Conservation (phyloP, 2,797 vertebrate genomes). For the Anguilla marmorata region DNA sequence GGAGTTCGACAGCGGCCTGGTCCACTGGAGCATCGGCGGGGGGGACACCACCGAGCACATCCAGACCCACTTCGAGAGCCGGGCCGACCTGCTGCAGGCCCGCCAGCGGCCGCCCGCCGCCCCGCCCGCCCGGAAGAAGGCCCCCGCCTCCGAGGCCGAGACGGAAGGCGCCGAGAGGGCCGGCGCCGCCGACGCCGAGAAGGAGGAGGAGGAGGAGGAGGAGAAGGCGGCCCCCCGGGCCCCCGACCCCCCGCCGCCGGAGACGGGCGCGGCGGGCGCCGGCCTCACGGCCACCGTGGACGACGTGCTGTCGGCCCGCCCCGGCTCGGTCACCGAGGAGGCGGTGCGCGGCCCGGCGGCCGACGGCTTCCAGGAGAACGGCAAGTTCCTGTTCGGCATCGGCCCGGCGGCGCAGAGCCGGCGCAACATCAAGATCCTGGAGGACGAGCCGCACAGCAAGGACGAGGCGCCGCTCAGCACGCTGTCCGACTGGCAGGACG, state of each 20-base stretch:
- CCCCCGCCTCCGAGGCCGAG: conserved; percentile 28
- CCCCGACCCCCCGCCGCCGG: conserved; percentile 41
- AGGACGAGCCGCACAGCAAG: conserved; percentile 97
- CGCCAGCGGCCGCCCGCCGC: conserved; percentile 68
- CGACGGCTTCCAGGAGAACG: conserved; percentile 77
- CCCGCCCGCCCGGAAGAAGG: conserved; percentile 60
- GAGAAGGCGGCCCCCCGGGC: conserved; percentile 40
- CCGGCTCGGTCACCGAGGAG: conserved; percentile 84
- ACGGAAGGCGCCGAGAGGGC: conserved; percentile 49
- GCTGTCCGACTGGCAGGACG: conserved; percentile 94
- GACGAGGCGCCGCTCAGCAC: conserved; percentile 94
- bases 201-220: conserved; percentile 46
- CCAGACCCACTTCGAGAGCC: conserved; percentile 96
- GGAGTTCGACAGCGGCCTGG: conserved; percentile 91
- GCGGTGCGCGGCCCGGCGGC: conserved; percentile 70
- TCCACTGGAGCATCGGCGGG: conserved; percentile 96
- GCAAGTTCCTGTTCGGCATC: conserved; percentile 84
- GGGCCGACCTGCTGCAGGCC: conserved; percentile 72
- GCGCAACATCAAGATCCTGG: conserved; percentile 87
- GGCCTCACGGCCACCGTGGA: conserved; percentile 86
- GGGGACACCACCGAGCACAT: conserved; percentile 98
- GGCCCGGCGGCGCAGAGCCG: conserved; percentile 79
- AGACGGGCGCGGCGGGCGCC: conserved; percentile 43
- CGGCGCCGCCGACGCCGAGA: conserved; percentile 37
- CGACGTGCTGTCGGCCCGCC: conserved; percentile 83